phyloP scores from a whole-genome alignment of 1,140 invertebrate genomes.

The Bombus pyrosoma region DNA sequence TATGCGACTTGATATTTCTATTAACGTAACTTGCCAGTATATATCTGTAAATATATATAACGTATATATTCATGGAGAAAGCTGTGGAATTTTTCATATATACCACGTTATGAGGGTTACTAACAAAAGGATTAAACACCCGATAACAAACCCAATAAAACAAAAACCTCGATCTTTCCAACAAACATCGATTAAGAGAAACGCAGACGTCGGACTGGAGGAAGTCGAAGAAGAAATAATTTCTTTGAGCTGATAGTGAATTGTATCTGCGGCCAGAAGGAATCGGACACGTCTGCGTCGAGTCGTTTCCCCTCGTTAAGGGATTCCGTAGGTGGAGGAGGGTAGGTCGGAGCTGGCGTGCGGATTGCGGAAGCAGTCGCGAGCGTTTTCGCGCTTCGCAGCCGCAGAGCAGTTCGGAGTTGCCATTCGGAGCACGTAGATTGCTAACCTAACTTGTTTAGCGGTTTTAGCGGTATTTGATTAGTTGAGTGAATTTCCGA shows the following conservation, averaged over 20 bases:
- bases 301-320: conserved; percentile 70
- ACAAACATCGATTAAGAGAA: not conserved
- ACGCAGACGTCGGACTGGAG: not conserved
- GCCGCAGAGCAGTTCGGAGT: conserved; percentile 71
- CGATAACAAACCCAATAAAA: not conserved
- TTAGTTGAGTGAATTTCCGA: conserved; percentile 81
- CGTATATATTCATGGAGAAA: too few relatives aligned
- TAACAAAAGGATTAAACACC: too few relatives aligned
- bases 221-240: not conserved
- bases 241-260: not conserved
- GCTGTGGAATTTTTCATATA: too few relatives aligned
- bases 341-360: conserved; percentile 50
- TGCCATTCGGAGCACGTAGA: conserved; percentile 81
- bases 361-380: conserved; percentile 69
- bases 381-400: conserved; percentile 70
- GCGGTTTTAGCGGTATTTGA: conserved; percentile 82
- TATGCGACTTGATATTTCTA: too few relatives aligned
- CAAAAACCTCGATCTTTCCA: not conserved
- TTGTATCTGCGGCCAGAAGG: conserved; percentile 45
- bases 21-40: too few relatives aligned
- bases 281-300: conserved; percentile 59
- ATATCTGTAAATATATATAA: too few relatives aligned
- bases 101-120: too few relatives aligned
- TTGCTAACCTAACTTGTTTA: conserved; percentile 81
- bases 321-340: conserved; percentile 54